Base-by-base conservation (phyloP, 2,797 vertebrate species). In the Melopsittacus undulatus region DNA sequence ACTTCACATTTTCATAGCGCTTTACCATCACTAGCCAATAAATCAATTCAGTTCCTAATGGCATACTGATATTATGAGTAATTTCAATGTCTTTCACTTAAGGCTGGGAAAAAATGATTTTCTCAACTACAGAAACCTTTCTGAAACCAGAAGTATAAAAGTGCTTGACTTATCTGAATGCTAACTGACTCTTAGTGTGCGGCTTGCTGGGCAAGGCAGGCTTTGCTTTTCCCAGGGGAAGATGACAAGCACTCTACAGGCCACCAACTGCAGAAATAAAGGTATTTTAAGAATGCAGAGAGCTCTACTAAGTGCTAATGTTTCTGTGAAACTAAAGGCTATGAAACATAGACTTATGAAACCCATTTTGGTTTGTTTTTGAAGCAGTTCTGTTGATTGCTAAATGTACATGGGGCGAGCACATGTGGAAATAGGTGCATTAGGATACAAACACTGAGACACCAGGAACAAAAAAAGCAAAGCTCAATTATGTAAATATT, bases 31-130 rank as follows among this genome's bases (percentile, higher is more conserved):
- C 17, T n/a, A 87, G 17, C n/a, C 73, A 83, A 86, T 81, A 89
- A 85, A 93, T 95, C 87, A 91, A 30, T 78, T 91, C 66, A 76
- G 29, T 27, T 94, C 66, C 63, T 90, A 95, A 91, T 69, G 24
- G 18, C 46, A 75, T 30, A 38, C 51, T 75, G 76, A 49, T 76
- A 75, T 80, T 83, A 91, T 68, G 52, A 91, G 49, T 22, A 78
- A 66, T 91, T 94, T 93, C 54, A 76, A 48, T 52, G 46, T 63
- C 13, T 83, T 91, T 83, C 81, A 49, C 69, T 79, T 88, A 78
- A 83, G 48, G 30, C 16, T 86, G 29, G 29, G 51, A 49, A 86
- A 91, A 93, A 85, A 26, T 23, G 9, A 70, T 86, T 51, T 78
- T 75, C 43, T 63, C 52, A 70, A 13, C 46, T 63, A 51, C 4